A percentile compares a stretch with the other conserved stretches of the same genome.
These are phyloP conservation scores for Hydrotaea cyrtoneurina DNA, from an alignment of 2,888 invertebrate genomes.

Conservation along the genomic window DNA sequence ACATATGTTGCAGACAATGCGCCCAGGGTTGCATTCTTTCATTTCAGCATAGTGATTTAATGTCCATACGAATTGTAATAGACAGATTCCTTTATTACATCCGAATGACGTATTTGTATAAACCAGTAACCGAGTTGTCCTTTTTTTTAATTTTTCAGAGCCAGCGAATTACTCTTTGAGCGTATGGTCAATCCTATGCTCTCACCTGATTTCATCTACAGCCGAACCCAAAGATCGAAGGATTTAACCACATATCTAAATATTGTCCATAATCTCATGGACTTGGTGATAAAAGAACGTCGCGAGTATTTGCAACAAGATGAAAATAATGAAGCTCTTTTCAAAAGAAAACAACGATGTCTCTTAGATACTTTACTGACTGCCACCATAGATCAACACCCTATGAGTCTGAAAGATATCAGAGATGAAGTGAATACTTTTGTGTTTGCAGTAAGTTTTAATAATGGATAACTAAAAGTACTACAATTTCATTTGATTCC, in stretches of 20 bases:
- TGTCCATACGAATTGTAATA: too few species aligned
- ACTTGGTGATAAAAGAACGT: conserved; percentile 74
- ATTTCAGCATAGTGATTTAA: too few species aligned
- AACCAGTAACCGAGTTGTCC: too few species aligned
- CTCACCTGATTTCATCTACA: conserved; percentile 74
- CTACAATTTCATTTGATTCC: background rate
- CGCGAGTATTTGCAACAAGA: conserved; percentile 50
- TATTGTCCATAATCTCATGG: conserved; percentile 74
- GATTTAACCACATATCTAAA: conserved; percentile 70
- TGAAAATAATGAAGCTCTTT: conserved; percentile 14
- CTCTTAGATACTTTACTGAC: conserved; percentile 85
- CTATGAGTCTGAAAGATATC: conserved; percentile 83
- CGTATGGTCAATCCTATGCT: conserved; percentile 79
- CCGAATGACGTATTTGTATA: too few species aligned
- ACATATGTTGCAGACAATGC: too few species aligned
- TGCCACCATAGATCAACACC: conserved; percentile 81
- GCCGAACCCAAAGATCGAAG: conserved; percentile 71
- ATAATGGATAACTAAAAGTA: background rate
- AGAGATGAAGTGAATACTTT: conserved; percentile 84
- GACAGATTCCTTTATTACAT: too few species aligned
- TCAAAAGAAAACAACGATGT: conserved; percentile 32
- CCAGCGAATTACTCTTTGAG: conserved; percentile 75
- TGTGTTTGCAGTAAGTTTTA: conserved; percentile 78
- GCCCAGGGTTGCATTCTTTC: too few species aligned
- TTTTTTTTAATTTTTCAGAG: conserved; percentile 60